Evolutionary conservation across 2,797 vertebrate genomes (phyloP), one percentile per base, ranked within the genome.

Genomic region (Coregonus suidteri): DNA sequence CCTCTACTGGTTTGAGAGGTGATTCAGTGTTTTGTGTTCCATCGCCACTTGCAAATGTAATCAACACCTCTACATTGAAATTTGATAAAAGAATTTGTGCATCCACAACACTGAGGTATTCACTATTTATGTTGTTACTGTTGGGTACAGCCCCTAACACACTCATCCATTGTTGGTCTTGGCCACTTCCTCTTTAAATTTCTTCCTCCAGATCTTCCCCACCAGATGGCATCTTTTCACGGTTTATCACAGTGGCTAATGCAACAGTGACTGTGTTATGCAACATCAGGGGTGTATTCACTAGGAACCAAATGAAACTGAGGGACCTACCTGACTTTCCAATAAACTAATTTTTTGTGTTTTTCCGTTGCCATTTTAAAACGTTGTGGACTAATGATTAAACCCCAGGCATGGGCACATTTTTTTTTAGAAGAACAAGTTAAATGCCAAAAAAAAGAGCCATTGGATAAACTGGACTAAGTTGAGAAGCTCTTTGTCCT

Each of bases 161-260:
- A 5, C 41, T 71, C 47, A 47, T 15, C 13, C 14, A 53, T 41
- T 51, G 41, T 20, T 56, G 35, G 4, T 81, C 37, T 83, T 77
- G 76, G 76, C 79, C 69, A 73, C 69, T 69, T 59, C 25, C 47
- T 51, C 67, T 75, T 54, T 25, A 25, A 71, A 73, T 52, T 7
- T 73, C 4, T 65, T 41, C 35, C 9, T 20, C 25, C 0, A 68
- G 35, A 20, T n/a, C 5, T 53, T 18, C 15, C 47, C 59, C 35
- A 77, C 37, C 68, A 51, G 62, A 35, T 30, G 20, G 59, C 37
- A 7, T 7, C n/a, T 16, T 65, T 65, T 41, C 34, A 73, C 41
- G 35, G 51, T 5, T 35, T 65, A 54, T n/a, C 56, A 52, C 20
- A 64, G 59, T 20, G 59, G 59, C 4, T 79, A 73, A 80, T 77